These are phyloP conservation scores for Aldabrachelys gigantea DNA, from an alignment of 2,113 vertebrate genomes.

Conservation along the genomic window DNA sequence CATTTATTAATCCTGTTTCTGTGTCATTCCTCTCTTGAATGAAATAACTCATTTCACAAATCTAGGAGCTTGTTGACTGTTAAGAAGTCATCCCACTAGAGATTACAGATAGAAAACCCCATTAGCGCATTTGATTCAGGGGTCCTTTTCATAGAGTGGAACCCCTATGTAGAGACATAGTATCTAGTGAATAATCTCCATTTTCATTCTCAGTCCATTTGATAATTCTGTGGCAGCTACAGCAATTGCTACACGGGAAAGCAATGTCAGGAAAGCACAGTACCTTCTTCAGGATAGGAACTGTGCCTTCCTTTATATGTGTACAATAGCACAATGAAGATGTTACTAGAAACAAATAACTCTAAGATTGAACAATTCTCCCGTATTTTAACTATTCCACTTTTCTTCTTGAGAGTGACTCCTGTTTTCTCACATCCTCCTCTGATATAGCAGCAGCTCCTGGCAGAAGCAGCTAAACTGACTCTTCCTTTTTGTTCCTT, in stretches of 20 bases:
- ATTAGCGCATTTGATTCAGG: not conserved
- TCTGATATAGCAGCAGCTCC: not conserved
- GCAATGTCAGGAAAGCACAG: not conserved
- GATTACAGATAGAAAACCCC: not conserved
- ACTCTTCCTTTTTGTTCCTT: not conserved
- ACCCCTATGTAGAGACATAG: not conserved
- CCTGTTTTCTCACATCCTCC: not conserved
- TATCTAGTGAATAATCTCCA: not conserved
- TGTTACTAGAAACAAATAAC: not conserved
- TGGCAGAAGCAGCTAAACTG: not conserved
- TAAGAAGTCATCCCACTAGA: not conserved
- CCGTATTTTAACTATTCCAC: not conserved
- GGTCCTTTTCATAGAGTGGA: not conserved
- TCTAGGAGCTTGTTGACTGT: not conserved
- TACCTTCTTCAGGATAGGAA: not conserved
- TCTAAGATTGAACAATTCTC: not conserved
- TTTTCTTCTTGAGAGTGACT: not conserved
- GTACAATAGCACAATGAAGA: not conserved
- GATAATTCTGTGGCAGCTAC: slow-evolving; percentile 10
- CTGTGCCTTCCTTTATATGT: not conserved
- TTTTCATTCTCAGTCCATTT: not conserved
- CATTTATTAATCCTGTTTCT: not conserved
- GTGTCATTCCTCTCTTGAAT: not conserved
- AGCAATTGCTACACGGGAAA: slow-evolving; percentile 38
- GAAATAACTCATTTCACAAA: not conserved